These are phyloP conservation scores for Mohoua ochrocephala DNA, from an alignment of 2,113 vertebrate species.

Conservation along the genomic window DNA sequence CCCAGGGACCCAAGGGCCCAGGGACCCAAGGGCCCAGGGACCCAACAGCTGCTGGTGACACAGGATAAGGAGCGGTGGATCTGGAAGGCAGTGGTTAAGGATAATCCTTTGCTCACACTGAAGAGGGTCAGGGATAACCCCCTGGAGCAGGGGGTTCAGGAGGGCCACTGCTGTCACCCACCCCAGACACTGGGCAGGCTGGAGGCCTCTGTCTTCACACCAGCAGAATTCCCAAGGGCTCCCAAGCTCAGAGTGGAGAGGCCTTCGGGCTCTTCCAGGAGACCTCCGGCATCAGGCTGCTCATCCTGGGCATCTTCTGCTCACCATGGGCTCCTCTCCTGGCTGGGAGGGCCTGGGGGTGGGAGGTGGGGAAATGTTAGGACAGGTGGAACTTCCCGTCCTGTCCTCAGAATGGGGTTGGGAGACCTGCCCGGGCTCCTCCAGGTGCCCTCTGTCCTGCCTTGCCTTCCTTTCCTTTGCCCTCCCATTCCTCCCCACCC, in stretches of 20 bases:
- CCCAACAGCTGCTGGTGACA: background rate
- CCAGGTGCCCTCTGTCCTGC: background rate
- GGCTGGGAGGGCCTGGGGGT: background rate
- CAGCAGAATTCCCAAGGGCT: background rate
- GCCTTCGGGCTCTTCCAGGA: background rate
- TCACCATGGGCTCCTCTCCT: background rate
- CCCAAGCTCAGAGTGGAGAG: background rate
- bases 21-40: background rate
- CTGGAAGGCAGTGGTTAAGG: background rate
- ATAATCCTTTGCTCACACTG: background rate
- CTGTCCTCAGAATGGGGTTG: background rate
- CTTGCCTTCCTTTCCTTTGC: background rate
- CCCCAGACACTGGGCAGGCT: background rate
- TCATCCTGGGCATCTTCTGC: background rate
- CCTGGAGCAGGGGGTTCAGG: background rate
- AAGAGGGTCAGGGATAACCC: background rate
- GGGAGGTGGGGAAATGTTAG: background rate
- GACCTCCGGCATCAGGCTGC: background rate
- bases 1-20: background rate
- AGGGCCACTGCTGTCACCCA: background rate
- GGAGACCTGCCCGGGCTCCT: background rate
- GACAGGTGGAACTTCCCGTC: background rate
- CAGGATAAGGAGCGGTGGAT: too few species aligned
- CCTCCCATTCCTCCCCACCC: background rate
- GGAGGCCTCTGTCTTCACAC: background rate